Conservation (phyloP, 2,113 vertebrate species). For the Polyodon spathula region DNA sequence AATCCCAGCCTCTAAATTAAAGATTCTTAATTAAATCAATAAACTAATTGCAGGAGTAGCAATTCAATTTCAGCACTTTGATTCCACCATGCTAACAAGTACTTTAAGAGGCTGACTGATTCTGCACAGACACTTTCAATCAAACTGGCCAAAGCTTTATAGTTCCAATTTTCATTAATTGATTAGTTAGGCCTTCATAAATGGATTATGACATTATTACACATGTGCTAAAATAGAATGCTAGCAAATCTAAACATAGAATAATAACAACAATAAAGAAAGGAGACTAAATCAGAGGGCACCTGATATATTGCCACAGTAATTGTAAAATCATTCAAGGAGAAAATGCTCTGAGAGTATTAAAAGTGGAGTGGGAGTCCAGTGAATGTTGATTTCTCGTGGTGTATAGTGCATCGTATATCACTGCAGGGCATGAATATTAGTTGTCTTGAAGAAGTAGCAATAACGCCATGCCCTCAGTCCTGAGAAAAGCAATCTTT, state of each 20-base stretch:
- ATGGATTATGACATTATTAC: slow-evolving; percentile 81
- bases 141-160: slow-evolving; percentile 75
- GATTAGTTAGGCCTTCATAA: slow-evolving; percentile 86
- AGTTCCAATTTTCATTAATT: slow-evolving; percentile 93
- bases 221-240: no score
- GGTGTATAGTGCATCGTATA: no score
- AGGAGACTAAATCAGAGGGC: no score
- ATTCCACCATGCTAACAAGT: slow-evolving; percentile 72
- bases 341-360: no score
- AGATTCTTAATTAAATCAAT: slow-evolving; percentile 98
- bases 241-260: no score
- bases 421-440: slow-evolving; percentile 29
- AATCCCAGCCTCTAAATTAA: slow-evolving; percentile 86
- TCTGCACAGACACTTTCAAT: slow-evolving; percentile 75
- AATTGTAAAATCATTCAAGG: no score
- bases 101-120: slow-evolving; percentile 67
- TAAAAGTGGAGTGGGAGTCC: no score
- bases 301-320: no score
- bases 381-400: no score
- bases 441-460: slow-evolving; percentile 40
- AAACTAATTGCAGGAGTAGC: slow-evolving; percentile 93
- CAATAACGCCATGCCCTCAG: no score
- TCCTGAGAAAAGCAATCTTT: no score
- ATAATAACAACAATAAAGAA: no score
- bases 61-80: slow-evolving; percentile 88